Evolutionary conservation across 1,140 invertebrate species (phyloP), one percentile per base, ranked within the genome.

Genomic region (Microplitis mediator): DNA sequence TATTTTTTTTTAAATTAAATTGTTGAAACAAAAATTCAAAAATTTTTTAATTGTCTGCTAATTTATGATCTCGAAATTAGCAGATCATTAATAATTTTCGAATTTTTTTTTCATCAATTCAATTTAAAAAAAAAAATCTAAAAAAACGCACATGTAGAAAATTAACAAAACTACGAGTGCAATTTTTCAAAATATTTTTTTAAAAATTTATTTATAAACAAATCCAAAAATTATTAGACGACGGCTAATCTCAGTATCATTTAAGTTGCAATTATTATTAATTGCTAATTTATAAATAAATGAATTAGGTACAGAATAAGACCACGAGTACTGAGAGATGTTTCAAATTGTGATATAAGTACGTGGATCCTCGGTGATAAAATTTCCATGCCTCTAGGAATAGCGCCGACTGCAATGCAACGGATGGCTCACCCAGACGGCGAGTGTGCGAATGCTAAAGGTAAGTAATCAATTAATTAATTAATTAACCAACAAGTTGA

Each of bases 401-500:
- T 98, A 65, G 91, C 97, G 0, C 96, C 97, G 1, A 95, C 95
- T 4, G 96, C 96, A 0, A 96, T 98, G 94, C 97, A 98, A 80
- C 91, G 90, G 78, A 94, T 99, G 94, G 95, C 96, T 0, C 93
- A 97, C 88, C 91, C 93, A 1, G 93, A 96, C 61, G 97, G 97
- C 9, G 97, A 99, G 89, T 87, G 91, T 71, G 96, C 93, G 52
- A 95, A 91, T 83, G 95, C 90, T 1, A 92, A 86, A 91, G 95
- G 94, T 95, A 88, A 77, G 70, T 70, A 5, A 63, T 63, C 11
- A 36, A 58, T 58, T 45, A 45, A 39, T 45, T 52, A n/a, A 63
- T 16, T 14, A 75, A 50, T 35, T 61, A 35, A 6, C n/a, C 13
- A 6, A 45, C 8, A 54, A 68, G 31, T 31, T 23, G 34, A 54